These are phyloP conservation scores for Ptyas mucosa DNA, from an alignment of 2,113 vertebrate species.

Conservation along the genomic window DNA sequence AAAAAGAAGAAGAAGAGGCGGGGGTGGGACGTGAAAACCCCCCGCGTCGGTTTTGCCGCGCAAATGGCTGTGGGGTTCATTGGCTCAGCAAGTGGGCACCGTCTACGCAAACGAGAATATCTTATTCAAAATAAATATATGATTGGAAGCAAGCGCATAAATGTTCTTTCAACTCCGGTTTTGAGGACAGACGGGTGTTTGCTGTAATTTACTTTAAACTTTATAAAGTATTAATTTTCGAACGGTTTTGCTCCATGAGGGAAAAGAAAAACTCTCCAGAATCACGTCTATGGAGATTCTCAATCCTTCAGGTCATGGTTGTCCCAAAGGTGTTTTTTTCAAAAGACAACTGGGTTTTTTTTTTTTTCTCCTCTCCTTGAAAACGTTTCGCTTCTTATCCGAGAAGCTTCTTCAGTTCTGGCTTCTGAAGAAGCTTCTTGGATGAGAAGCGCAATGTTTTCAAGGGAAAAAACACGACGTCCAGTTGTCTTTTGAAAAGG, in stretches of 20 bases:
- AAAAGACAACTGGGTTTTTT: too few species aligned
- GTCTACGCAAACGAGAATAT: neutral
- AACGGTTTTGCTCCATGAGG: neutral
- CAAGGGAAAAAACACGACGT: neutral
- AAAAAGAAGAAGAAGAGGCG: neutral
- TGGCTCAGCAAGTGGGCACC: neutral
- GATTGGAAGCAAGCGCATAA: neutral
- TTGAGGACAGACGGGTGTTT: neutral
- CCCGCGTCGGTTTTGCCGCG: neutral
- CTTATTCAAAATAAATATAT: too few species aligned
- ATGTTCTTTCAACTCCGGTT: neutral
- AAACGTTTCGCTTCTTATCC: too few species aligned
- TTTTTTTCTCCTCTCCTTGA: too few species aligned
- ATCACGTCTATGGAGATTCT: too few species aligned
- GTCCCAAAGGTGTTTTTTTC: too few species aligned
- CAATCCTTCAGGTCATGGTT: too few species aligned
- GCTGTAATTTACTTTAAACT: neutral
- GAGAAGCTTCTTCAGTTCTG: too few species aligned
- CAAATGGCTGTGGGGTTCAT: neutral
- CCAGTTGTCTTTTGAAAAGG: too few species aligned
- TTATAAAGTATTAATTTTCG: neutral
- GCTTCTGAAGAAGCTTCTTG: too few species aligned
- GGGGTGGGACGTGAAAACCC: neutral
- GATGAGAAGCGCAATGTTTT: too few species aligned
- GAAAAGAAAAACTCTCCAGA: neutral